Evolutionary conservation across 1,140 invertebrate species (phyloP).

Genomic region (Trialeurodes vaporariorum): DNA sequence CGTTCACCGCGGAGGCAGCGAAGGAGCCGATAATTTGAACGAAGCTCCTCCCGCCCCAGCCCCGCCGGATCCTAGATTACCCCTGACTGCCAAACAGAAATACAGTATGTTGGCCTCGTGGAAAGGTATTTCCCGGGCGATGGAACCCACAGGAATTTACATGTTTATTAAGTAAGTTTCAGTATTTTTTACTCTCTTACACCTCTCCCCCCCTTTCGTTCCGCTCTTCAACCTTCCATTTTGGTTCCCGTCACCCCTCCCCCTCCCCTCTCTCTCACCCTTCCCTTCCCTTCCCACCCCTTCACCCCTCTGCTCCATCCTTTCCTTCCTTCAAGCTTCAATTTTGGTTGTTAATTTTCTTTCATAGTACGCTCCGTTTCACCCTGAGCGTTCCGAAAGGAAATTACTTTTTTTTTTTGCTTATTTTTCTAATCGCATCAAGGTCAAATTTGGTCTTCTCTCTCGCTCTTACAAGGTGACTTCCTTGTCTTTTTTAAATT

Average conservation of each 20-base stretch:
- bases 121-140: constrained; percentile 75
- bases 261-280: too few species aligned
- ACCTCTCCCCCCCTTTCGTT: background rate
- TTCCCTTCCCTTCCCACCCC: too few species aligned
- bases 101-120: constrained; percentile 78
- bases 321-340: too few species aligned
- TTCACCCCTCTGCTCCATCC: too few species aligned
- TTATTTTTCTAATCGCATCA: too few species aligned
- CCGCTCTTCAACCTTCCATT: constrained; percentile 7
- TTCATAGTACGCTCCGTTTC: too few species aligned
- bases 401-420: too few species aligned
- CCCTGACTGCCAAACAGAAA: constrained; percentile 72
- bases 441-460: too few species aligned
- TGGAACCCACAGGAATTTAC: constrained; percentile 73
- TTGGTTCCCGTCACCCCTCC: too few species aligned
- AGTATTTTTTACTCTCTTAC: too few species aligned
- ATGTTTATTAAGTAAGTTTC: constrained; percentile 81
- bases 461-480: background rate
- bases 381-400: too few species aligned
- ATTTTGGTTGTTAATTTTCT: too few species aligned
- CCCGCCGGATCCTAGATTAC: constrained; percentile 61
- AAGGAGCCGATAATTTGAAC: constrained; percentile 34
- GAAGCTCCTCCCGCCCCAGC: constrained; percentile 40
- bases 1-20: constrained; percentile 38
- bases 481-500: background rate